These are phyloP conservation scores for Colaptes auratus DNA, from an alignment of 2,113 vertebrate genomes.

Conservation along the genomic window DNA sequence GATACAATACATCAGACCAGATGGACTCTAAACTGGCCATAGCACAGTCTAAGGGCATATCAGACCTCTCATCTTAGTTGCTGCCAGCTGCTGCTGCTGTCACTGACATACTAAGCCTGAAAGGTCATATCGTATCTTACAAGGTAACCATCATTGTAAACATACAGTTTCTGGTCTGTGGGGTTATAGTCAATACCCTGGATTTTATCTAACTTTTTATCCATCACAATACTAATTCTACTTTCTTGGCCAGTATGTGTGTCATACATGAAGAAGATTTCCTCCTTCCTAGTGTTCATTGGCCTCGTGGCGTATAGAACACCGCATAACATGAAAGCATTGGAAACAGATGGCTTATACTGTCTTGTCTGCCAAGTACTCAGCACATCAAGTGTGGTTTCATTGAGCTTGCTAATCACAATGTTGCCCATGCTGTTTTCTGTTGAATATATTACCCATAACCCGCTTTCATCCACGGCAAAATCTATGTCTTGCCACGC, in stretches of 20 bases:
- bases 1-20: not conserved
- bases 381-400: slow-evolving; percentile 88
- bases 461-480: slow-evolving; percentile 89
- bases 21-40: not conserved
- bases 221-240: slow-evolving; percentile 49
- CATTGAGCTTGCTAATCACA: slow-evolving; percentile 93
- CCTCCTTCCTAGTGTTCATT: slow-evolving; percentile 78
- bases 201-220: slow-evolving; percentile 75
- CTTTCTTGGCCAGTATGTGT: slow-evolving; percentile 77
- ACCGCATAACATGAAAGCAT: slow-evolving; percentile 92
- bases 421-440: slow-evolving; percentile 90
- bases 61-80: not conserved
- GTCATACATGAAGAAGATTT: slow-evolving; percentile 91
- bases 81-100: not conserved
- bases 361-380: slow-evolving; percentile 88
- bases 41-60: not conserved
- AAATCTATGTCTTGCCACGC: slow-evolving; percentile 90
- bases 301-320: slow-evolving; percentile 88
- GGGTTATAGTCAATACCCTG: slow-evolving; percentile 79
- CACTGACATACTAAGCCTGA: not conserved
- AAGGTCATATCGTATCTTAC: slow-evolving; percentile 66
- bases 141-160: slow-evolving; percentile 78
- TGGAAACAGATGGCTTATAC: slow-evolving; percentile 85
- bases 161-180: slow-evolving; percentile 74
- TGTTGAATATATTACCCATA: slow-evolving; percentile 96